Evolutionary conservation across 2,888 invertebrate genomes (phyloP).

Genomic region (Octonoba sinensis): DNA sequence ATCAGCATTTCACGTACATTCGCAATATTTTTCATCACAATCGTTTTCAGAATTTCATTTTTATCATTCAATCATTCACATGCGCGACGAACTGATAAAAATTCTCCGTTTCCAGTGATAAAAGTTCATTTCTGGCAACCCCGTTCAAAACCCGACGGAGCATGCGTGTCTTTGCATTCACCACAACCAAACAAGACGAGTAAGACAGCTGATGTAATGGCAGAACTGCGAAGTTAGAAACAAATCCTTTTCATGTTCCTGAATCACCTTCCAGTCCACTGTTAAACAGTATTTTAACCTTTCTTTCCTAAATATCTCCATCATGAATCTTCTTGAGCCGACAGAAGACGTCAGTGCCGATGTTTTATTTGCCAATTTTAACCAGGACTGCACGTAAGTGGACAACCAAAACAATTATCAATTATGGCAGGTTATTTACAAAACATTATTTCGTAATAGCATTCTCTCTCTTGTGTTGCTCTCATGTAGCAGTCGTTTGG

Average conservation of each 20-base stretch:
- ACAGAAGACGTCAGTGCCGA: conserved; percentile 84
- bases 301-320: neutral
- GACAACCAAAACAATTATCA: conserved; percentile 41
- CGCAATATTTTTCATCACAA: too few relatives aligned
- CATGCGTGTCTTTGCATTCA: neutral
- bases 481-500: too few relatives aligned
- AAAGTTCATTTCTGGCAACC: neutral
- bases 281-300: conserved; percentile 6
- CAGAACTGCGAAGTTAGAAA: conserved; percentile 42
- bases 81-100: too few relatives aligned
- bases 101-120: neutral
- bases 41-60: too few relatives aligned
- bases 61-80: too few relatives aligned
- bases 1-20: too few relatives aligned
- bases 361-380: conserved; percentile 94
- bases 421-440: conserved; percentile 19
- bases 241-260: conserved; percentile 2
- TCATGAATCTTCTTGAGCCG: conserved; percentile 79
- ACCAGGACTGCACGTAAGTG: conserved; percentile 98
- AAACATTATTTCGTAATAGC: conserved; percentile 6
- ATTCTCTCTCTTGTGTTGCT: neutral
- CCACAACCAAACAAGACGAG: conserved; percentile 18
- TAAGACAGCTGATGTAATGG: conserved; percentile 62
- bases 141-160: neutral
- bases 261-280: neutral